Evolutionary conservation across 2,888 invertebrate genomes (phyloP).

Genomic region (Stenodera caucasica): DNA sequence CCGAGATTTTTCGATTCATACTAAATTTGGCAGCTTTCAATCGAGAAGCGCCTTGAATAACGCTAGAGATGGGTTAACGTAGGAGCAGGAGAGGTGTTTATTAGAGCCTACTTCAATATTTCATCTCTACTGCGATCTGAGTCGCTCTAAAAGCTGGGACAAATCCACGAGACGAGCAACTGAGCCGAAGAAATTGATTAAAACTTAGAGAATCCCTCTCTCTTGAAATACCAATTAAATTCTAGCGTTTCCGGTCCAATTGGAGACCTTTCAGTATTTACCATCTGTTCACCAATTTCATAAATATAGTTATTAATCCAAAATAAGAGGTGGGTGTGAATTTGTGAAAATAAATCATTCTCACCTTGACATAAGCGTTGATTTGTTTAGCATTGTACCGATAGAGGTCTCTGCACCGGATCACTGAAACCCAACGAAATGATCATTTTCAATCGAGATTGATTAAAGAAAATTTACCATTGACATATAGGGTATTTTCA

Average conservation of each 20-base stretch:
- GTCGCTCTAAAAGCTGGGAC: no score
- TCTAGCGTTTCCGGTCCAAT: constrained; percentile 1
- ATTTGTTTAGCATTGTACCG: constrained; percentile 68
- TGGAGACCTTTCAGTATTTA: constrained; percentile 17
- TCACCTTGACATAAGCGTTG: constrained; percentile 82
- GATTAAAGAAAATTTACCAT: constrained; percentile 49
- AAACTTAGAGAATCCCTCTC: no score
- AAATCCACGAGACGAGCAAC: no score
- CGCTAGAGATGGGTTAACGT: no score
- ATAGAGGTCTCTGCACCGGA: constrained; percentile 74
- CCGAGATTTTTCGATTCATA: no score
- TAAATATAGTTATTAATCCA: constrained; percentile 15
- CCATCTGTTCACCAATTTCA: constrained; percentile 17
- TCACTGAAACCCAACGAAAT: constrained; percentile 64
- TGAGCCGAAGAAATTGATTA: no score
- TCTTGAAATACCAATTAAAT: not conserved
- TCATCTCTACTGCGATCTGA: no score
- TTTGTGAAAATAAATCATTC: constrained; percentile 25
- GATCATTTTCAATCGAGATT: not conserved
- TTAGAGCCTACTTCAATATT: no score
- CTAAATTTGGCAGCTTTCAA: no score
- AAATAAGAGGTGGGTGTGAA: not conserved
- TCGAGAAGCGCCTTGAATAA: no score
- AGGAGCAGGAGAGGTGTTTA: no score
- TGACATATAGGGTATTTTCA: constrained; percentile 49